Evolutionary conservation across 2,113 vertebrate species (phyloP), one percentile per base, ranked within the genome.

Genomic region (Bufo gargarizans): DNA sequence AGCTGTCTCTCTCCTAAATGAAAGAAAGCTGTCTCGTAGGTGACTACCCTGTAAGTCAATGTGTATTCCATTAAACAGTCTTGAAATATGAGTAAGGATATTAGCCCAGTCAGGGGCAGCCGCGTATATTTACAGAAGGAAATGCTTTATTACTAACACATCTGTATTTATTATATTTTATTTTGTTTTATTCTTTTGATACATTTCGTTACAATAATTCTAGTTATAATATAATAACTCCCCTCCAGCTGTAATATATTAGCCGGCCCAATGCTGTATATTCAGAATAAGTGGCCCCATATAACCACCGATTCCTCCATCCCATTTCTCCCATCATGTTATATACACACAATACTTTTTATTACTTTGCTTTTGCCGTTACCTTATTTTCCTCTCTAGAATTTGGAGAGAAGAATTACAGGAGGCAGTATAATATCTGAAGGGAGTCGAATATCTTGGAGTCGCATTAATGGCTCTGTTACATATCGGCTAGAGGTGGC

Each of bases 381-480:
- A 22, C 45, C 81, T 83, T 69, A 65, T 83, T 83, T 79, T 55
- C 49, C 33, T 16, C 77, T 56, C 47, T 50, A 22, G 81, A 50
- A 67, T 83, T 22, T 67, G 22, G 61, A 83, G 81, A 33, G 67
- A 53, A 69, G 76, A 80, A 69, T 67, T 87, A 69, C 61, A 69
- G 19, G 22, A 80, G n/a, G 43, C 61, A 69, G 19, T 65, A 87
- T 65, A 83, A 83, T 72, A 59, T 69, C 61, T 69, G 85, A 80
- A 87, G 16, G 58, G 20, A 61, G 85, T 22, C 1, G 84, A 58
- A 86, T 78, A 86, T 86, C 45, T 78, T 67, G 77, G 58, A 67
- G 74, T 78, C 45, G 19, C 56, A 77, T 86, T 80, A 87, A 87
- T 87, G 85, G 49, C 16, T n/a, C 77, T 17, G 61, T 69, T 69